Base-by-base conservation (phyloP, 2,113 vertebrate species). In the Suncus etruscus region DNA sequence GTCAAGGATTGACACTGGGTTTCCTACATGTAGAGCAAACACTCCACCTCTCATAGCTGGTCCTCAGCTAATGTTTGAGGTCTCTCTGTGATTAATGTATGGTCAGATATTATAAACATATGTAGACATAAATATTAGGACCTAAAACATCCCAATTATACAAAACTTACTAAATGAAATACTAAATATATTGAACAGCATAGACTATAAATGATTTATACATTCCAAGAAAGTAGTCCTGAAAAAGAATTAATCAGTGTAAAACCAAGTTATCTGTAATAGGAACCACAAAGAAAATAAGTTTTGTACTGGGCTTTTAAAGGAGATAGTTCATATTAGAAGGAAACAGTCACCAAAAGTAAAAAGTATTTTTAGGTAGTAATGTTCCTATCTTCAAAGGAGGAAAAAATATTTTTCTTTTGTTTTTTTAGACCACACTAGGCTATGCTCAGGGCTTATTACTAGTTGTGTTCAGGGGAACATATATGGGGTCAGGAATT, bases 141-240 rank as follows among this genome's bases (percentile, higher is more conserved):
- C 61, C 54, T 66, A 25, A 39, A n/a, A 85, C n/a, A 77, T 68
- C 25, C 70, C 6, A 58, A 87, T 87, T 84, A 73, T 4, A 89
- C 8, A 66, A 89, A 73, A 2, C 81, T 32, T 77, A 8, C 45
- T 78, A 78, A 78, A 76, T 68, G 9, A 68, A 91, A 91, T 78
- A 85, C 70, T n/a, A n/a, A n/a, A n/a, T 6, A 32, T 65, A 22
- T 31, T 75, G 84, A 87, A 50, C 80, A 63, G 24, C 68, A 76
- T 27, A 65, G 31, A 48, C 45, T 1, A 16, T 69, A 75, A 86
- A 50, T 76, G 24, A 86, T 70, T 11, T 69, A 65, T 11, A 92
- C 83, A 27, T 86, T 83, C 39, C 31, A 90, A 90, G 86, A 70
- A 75, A 83, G 50, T 22, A 91, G 50, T 54, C 39, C 74, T 39